phyloP scores from a whole-genome alignment of 2,113 vertebrate species.

The Stictonetta naevosa region DNA sequence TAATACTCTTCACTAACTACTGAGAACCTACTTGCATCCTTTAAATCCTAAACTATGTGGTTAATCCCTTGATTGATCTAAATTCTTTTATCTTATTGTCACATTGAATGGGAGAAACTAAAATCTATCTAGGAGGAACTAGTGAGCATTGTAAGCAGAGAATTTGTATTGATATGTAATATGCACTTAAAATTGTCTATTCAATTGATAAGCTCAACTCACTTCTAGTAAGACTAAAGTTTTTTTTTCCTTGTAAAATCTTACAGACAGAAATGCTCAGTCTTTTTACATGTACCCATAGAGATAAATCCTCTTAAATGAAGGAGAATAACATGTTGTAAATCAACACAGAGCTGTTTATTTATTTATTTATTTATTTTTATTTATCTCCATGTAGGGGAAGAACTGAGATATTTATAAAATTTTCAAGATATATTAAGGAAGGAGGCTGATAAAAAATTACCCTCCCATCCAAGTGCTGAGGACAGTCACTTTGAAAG shows the following conservation, averaged over 20 bases:
- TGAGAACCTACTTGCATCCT: background rate
- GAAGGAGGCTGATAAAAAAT: background rate
- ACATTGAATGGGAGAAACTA: background rate
- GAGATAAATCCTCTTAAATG: background rate
- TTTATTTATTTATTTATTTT: too few relatives aligned
- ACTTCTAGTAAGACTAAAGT: background rate
- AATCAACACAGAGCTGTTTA: background rate
- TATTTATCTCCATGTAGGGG: background rate
- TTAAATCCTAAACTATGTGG: background rate
- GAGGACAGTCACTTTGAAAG: background rate
- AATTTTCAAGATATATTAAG: background rate
- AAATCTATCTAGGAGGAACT: background rate
- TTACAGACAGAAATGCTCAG: background rate
- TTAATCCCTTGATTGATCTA: background rate
- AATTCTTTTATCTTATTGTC: background rate
- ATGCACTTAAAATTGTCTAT: background rate
- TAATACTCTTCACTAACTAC: background rate
- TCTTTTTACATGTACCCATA: background rate
- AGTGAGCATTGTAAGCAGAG: background rate
- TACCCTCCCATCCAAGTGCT: background rate
- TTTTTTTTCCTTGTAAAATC: background rate
- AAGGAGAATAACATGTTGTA: background rate
- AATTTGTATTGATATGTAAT: background rate
- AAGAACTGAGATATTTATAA: background rate
- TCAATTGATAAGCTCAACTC: background rate